Evolutionary conservation across 2,113 vertebrate genomes (phyloP).

Genomic region (Budorcas taxicolor): DNA sequence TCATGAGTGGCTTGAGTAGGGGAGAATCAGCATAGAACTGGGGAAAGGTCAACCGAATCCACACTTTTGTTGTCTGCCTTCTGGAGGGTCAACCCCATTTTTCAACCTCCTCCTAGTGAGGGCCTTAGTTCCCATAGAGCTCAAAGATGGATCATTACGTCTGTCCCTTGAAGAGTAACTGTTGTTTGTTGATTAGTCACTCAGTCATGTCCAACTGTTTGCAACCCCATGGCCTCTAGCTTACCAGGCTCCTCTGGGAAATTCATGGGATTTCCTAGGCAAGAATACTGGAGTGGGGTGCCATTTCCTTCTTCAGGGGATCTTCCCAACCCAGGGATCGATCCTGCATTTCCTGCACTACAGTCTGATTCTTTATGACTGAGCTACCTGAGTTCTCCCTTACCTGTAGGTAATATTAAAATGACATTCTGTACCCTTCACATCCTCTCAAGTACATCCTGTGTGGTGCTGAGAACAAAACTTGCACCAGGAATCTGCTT

Average conservation of each 20-base stretch:
- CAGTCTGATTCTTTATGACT: background rate
- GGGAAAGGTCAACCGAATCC: background rate
- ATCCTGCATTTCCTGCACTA: background rate
- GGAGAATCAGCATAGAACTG: background rate
- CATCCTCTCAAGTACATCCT: background rate
- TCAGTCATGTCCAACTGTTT: background rate
- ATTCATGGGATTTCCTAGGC: background rate
- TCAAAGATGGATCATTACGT: background rate
- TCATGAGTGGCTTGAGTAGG: background rate
- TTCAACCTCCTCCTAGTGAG: background rate
- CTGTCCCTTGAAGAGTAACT: background rate
- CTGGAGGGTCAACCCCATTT: background rate
- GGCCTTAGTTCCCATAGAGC: background rate
- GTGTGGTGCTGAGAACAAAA: background rate
- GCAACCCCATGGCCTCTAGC: background rate
- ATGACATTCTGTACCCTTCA: background rate
- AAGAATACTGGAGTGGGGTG: background rate
- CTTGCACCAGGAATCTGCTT: background rate
- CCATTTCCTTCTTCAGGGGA: background rate
- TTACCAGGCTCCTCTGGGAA: background rate
- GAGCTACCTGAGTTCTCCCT: background rate
- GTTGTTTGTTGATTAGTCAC: background rate
- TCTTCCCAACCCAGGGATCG: background rate
- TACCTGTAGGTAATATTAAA: background rate
- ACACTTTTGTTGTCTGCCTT: background rate